phyloP scores from a whole-genome alignment of 2,797 vertebrate species.

The Chromobotia macracanthus region DNA sequence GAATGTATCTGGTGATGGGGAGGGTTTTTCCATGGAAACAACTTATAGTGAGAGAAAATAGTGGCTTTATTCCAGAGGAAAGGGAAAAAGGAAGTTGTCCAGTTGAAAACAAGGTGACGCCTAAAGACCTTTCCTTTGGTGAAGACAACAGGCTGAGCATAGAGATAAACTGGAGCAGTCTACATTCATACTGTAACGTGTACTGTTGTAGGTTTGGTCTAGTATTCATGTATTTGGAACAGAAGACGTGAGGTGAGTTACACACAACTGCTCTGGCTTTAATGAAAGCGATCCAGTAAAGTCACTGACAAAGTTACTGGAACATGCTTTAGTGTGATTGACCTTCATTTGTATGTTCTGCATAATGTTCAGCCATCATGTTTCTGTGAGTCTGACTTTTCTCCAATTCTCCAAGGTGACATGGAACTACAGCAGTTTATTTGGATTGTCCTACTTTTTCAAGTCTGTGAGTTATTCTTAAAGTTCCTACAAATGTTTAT shows the following conservation, averaged over 20 bases:
- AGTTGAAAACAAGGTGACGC: slow-evolving; percentile 67
- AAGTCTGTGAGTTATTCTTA: slow-evolving; percentile 70
- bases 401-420: slow-evolving; percentile 64
- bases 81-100: slow-evolving; percentile 59
- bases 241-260: neutral
- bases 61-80: slow-evolving; percentile 66
- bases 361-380: no score
- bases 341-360: no score
- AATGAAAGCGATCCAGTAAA: neutral
- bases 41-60: neutral
- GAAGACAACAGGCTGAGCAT: neutral
- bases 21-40: neutral
- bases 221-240: neutral
- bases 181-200: neutral
- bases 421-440: slow-evolving; percentile 67
- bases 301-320: neutral
- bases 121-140: slow-evolving; percentile 51
- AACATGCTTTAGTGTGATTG: neutral
- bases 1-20: neutral
- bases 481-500: no score
- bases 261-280: neutral
- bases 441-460: slow-evolving; percentile 65
- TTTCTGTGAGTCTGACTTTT: slow-evolving; percentile 29
- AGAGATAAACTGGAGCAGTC: neutral
- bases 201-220: neutral